Evolutionary conservation across 1,140 invertebrate genomes (phyloP), one percentile per base, ranked within the genome.

Genomic region (Drosophila simulans): DNA sequence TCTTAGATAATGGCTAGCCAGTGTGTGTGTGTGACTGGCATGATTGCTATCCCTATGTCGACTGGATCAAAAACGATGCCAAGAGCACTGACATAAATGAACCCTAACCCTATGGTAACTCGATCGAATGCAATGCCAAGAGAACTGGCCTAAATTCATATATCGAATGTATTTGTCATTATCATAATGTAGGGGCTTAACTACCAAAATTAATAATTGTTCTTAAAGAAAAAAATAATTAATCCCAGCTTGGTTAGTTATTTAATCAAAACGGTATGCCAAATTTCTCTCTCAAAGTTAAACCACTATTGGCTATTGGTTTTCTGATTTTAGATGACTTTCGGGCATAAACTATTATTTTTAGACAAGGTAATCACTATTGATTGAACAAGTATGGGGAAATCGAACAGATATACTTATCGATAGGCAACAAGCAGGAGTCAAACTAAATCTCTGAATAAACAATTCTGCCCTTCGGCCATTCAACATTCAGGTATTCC

Each of bases 391-490:
- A 51, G 48, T 17, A 34, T 11, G 48, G 48, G n/a, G 17, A 17
- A 49, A 34, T 31, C 31, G 31, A 11, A n/a, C n/a, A 15, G 27
- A 34, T 2, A 31, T 13, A 15, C 25, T 8, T 15, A 27, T 48
- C n/a, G 48, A 0, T 27, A n/a, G 25, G 10, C 46, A 27, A n/a
- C 22, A 3, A 31, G 25, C 25, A 49, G 11, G 34, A 51, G 15
- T 51, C 31, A 52, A 52, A 52, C 27, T 4, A 34, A 49, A 34
- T 49, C 34, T 7, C 5, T 52, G 11, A 17, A 8, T 27, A 54
- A 39, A 17, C 22, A 55, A 12, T 10, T 60, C 25, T 60, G 15
- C 31, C 58, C 57, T 39, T 56, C 58, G 53, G 22, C 12, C 51
- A 39, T 17, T 39, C 13, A 11, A 5, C 11, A 11, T 35, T 2